phyloP scores from a whole-genome alignment of 2,113 vertebrate genomes.

The Pituophis catenifer region DNA sequence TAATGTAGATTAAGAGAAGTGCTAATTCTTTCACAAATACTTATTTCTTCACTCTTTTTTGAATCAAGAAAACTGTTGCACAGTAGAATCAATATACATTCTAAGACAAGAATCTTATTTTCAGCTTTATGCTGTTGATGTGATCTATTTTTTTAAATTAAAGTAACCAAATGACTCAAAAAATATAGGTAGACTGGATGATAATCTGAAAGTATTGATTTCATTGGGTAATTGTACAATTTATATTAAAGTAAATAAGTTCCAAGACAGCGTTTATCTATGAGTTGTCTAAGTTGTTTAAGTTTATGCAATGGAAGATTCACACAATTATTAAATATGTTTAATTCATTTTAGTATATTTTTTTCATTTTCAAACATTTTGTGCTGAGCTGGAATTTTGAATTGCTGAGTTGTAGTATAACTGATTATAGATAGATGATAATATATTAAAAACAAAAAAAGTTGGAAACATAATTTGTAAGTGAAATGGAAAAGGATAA shows the following conservation, averaged over 20 bases:
- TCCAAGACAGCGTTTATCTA: slow-evolving; percentile 3
- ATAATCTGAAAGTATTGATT: neutral
- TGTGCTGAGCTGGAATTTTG: slow-evolving; percentile 14
- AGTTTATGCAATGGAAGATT: slow-evolving; percentile 17
- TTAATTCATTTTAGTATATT: neutral
- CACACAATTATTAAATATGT: slow-evolving; percentile 9
- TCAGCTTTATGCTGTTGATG: neutral
- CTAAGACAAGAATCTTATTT: neutral
- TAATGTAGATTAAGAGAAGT: neutral
- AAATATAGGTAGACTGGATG: neutral
- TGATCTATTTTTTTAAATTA: slow-evolving; percentile 10
- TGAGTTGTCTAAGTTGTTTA: neutral
- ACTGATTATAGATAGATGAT: neutral
- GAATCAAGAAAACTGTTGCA: slow-evolving; percentile 17
- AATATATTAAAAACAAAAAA: slow-evolving; percentile 24
- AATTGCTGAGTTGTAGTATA: slow-evolving; percentile 54
- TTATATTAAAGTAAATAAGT: neutral
- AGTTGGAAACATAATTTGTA: slow-evolving; percentile 31
- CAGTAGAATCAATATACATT: neutral
- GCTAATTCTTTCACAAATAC: neutral
- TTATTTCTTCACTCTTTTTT: neutral
- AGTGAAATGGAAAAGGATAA: slow-evolving; percentile 9
- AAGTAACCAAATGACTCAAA: neutral
- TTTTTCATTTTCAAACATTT: slow-evolving; percentile 27
- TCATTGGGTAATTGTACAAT: neutral